Base-by-base conservation (phyloP, 2,113 vertebrate species). In the Chaenogobius annularis region DNA sequence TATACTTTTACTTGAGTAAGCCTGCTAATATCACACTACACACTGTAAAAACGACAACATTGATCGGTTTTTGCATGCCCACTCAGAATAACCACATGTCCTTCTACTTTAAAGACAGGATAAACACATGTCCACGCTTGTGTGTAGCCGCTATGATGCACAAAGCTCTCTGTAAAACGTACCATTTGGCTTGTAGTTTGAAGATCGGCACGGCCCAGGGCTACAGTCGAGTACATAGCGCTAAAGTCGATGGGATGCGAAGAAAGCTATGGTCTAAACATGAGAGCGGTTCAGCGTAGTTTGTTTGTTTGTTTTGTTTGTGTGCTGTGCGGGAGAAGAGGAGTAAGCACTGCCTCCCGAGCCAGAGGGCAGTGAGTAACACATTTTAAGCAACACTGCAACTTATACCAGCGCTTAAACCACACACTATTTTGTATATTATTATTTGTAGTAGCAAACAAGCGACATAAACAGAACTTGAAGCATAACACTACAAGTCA, bases 321-420 rank as follows among this genome's bases (percentile, higher is more conserved):
- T 40, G 37, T 7, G 37, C 58, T 64, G 65, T 70, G 68, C 71
- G 68, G 68, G 65, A 69, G 75, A 58, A 69, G 17, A 69, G 50
- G 66, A 63, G 63, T 46, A 22, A 23, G 20, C 0, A 40, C 55
- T 66, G n/a, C 69, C 58, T 61, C 10, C 47, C 67, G 58, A 73
- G 80, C 75, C 68, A 66, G 11, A 37, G 74, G 72, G 74, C 11
- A 0, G 56, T 78, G 74, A 75, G 72, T 69, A 73, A 82, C 70
- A 63, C 48, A 35, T 62, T 54, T 74, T 31, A 31, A 31, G 4
- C 26, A 78, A 23, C 72, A 56, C 43, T 48, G 31, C 56, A 59
- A 76, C 22, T 43, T 54, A 71, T 35, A 46, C 55, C 66, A 50
- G 40, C 67, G 43, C 56, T 74, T 46, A 75, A 40, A 61, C 67